Evolutionary conservation across 2,888 invertebrate genomes (phyloP), one percentile per base, ranked within the genome.

Genomic region (Cylindroiulus punctatus): DNA sequence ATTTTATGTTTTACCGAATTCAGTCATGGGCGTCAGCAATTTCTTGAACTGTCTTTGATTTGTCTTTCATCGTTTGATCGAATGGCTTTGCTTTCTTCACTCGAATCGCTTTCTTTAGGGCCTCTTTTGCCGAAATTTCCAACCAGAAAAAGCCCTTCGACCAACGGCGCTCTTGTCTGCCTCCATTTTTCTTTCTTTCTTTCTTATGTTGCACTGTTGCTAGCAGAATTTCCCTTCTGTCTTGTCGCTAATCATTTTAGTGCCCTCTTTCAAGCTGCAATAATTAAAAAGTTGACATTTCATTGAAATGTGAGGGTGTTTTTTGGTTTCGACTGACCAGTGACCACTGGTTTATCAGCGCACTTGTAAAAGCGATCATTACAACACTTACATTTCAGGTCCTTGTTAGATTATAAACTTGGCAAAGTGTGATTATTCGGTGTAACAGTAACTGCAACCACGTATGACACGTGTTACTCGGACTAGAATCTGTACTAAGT

Each of bases 21-120:
- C 40, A 82, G 42, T 82, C 65, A 65, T 65, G 65, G 82, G 82
- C 82, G 82, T 82, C 82, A 82, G 82, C 40, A n/a, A 65, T 26
- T 65, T 65, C 65, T 65, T 65, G 65, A 82, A 32, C 5, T 82
- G 32, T 82, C 22, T 82, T 36, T 82, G 82, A 0, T 82, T 32
- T 65, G 14, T 26, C 65, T n/a, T n/a, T n/a, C n/a, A 65, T n/a
- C n/a, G n/a, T 52, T n/a, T 52, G 52, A 52, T 52, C 44, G 44
- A 44, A 44, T 44, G 44, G 44, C 44, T 44, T 44, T 44, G 44
- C 10, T 14, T 5, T 12, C 12, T 10, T 14, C 44, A 14, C 44
- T 12, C 44, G 40, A 40, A 40, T 40, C 40, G 40, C 40, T 40
- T 17, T 47, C n/a, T 65, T 26, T 65, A 26, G 22, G 22, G 8